Base-by-base conservation (phyloP, 1,140 invertebrate species). In the Procambarus virginalis region DNA sequence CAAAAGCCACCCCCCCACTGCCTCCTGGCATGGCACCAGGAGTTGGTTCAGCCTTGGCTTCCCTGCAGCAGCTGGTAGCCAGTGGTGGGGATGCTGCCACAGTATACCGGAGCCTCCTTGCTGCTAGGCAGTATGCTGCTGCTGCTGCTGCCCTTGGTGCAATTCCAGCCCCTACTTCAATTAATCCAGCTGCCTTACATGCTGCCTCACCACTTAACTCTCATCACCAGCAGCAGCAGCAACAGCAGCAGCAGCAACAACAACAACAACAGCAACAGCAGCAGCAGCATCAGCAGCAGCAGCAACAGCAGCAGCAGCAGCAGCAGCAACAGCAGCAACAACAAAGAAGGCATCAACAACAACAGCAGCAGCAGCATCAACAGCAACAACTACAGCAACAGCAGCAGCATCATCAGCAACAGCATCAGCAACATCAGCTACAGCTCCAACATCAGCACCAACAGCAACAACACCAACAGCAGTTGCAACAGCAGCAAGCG, bases 1-100 rank as follows among this genome's bases (percentile, higher is more conserved):
- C 92, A 14, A 92, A 92, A 46, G 92, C 87, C 22, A 92, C 92
- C 10, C 92, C 90, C 2, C 92, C 92, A 5, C 73, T 92, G 49
- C 92, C 91, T n/a, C 91, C 90, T 6, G 86, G 86, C 8, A 84
- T 91, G 82, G 81, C 86, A 17, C 55, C 91, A 14, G 81, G 85
- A 8, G 76, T 91, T 55, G 91, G 86, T 9, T 82, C 85, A 34
- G 90, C 92, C 20, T 55, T 90, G 79, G 90, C 90, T 45, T 91
- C 90, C 20, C 88, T 89, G n/a, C 92, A 92, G 77, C 91, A 92
- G 90, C 84, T 92, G 14, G 92, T 91, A 6, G 89, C 86, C 6
- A 45, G 79, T 6, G 84, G 80, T 10, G 82, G 75, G 2, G 92
- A 92, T 70, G 70, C 88, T 5, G 88, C 88, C 45, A 83, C 81